phyloP scores from a whole-genome alignment of 2,888 invertebrate species.

The Lasioglossum calceatum region DNA sequence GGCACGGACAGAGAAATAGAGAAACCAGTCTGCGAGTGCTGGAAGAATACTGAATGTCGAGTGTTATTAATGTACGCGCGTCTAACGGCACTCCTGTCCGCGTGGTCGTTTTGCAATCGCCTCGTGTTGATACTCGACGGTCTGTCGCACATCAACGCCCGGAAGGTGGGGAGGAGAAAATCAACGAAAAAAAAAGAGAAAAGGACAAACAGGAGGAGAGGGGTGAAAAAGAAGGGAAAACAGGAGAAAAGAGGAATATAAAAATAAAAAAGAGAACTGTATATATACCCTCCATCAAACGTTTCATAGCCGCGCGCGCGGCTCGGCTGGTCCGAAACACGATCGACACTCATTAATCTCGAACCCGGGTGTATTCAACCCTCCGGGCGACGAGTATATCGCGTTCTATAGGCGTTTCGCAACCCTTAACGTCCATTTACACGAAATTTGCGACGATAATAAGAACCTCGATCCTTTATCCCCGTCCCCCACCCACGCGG shows the following conservation, averaged over 20 bases:
- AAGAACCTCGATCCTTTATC: constrained; percentile 5
- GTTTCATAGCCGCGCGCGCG: constrained; percentile 30
- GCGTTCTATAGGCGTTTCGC: constrained; percentile 31
- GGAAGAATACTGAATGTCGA: constrained; percentile 61
- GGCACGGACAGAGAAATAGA: constrained; percentile 47
- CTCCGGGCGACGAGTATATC: constrained; percentile 45
- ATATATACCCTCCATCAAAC: constrained; percentile 59
- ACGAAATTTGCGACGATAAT: constrained; percentile 32
- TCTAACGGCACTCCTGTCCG: constrained; percentile 58
- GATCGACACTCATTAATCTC: constrained; percentile 60
- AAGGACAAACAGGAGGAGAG: background rate
- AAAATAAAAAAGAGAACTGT: constrained; percentile 27
- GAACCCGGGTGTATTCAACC: constrained; percentile 34
- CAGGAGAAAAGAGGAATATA: background rate
- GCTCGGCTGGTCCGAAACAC: constrained; percentile 46
- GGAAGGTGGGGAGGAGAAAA: constrained; percentile 23
- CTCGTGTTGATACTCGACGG: constrained; percentile 58
- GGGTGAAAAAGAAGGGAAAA: constrained; percentile 5
- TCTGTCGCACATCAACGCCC: constrained; percentile 58
- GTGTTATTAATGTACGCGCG: constrained; percentile 63
- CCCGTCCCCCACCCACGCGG: background rate
- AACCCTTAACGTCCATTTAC: constrained; percentile 38
- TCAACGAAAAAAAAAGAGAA: constrained; percentile 29
- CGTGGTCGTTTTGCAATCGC: constrained; percentile 58
- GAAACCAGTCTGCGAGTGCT: constrained; percentile 55